phyloP scores from a whole-genome alignment of 2,797 vertebrate species.

The Poeciliopsis presidionis region DNA sequence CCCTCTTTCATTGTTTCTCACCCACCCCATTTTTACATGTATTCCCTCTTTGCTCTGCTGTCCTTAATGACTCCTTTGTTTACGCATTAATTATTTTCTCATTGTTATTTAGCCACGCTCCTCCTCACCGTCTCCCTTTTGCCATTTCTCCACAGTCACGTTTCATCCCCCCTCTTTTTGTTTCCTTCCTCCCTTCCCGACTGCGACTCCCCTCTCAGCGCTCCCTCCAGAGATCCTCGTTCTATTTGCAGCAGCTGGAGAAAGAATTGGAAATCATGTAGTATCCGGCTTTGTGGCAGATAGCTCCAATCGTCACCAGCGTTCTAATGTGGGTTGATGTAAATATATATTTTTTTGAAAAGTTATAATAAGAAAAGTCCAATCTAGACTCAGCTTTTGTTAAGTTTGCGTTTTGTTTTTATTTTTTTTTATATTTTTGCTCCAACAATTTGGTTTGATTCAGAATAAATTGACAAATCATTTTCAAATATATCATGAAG shows the following conservation, averaged over 20 bases:
- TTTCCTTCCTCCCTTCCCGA: constrained; percentile 1
- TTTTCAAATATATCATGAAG: background rate
- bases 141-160: constrained; percentile 41
- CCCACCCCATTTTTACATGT: background rate
- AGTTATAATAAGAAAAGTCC: background rate
- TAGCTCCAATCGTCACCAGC: constrained; percentile 37
- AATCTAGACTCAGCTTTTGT: background rate
- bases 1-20: constrained; percentile 7
- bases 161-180: constrained; percentile 5
- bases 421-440: background rate
- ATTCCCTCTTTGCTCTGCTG: background rate
- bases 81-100: constrained; percentile 51
- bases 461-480: background rate
- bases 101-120: constrained; percentile 31
- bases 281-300: constrained; percentile 55
- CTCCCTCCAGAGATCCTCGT: constrained; percentile 57
- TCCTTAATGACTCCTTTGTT: constrained; percentile 13
- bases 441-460: background rate
- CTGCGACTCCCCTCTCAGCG: constrained; percentile 50
- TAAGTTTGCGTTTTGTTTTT: background rate
- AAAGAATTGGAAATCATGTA: constrained; percentile 65
- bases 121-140: constrained; percentile 17
- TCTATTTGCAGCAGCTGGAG: constrained; percentile 70
- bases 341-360: background rate
- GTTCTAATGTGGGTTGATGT: background rate